phyloP scores from a whole-genome alignment of 53 echinoderm and acorn worm genomes.

The Paracentrotus lividus region DNA sequence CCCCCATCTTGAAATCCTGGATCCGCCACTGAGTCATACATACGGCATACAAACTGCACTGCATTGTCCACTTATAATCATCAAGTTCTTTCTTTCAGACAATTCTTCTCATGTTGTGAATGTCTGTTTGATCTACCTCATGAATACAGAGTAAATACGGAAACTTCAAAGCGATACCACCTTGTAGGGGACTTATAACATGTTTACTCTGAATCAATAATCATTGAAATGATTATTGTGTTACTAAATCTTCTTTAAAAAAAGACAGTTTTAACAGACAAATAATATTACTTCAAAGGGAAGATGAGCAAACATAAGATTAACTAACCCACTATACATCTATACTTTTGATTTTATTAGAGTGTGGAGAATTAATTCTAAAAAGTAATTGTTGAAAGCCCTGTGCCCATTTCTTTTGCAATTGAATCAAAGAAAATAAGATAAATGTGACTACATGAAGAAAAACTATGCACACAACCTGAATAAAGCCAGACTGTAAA shows the following conservation, averaged over 20 bases:
- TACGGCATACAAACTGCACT: not conserved
- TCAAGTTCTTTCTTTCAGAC: not conserved
- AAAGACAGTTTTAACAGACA: constrained; percentile 37
- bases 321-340: not conserved
- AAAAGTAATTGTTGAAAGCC: not conserved
- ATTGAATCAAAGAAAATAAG: not conserved
- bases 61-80: not conserved
- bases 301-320: not conserved
- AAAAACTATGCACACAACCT: not conserved
- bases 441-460: not conserved
- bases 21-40: no score
- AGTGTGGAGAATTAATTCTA: not conserved
- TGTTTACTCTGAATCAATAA: not conserved
- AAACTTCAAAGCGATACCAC: not conserved
- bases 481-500: not conserved
- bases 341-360: not conserved
- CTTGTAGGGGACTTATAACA: not conserved
- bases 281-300: not conserved
- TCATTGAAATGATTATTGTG: not conserved
- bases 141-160: not conserved
- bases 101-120: not conserved
- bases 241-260: not conserved
- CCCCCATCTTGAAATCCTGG: no score
- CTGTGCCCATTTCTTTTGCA: not conserved
- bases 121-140: not conserved